A percentile compares a stretch with the other conserved stretches of the same genome.
These are phyloP conservation scores for Ennomos fuscantarius DNA, from an alignment of 2,888 invertebrate species.

Conservation along the genomic window DNA sequence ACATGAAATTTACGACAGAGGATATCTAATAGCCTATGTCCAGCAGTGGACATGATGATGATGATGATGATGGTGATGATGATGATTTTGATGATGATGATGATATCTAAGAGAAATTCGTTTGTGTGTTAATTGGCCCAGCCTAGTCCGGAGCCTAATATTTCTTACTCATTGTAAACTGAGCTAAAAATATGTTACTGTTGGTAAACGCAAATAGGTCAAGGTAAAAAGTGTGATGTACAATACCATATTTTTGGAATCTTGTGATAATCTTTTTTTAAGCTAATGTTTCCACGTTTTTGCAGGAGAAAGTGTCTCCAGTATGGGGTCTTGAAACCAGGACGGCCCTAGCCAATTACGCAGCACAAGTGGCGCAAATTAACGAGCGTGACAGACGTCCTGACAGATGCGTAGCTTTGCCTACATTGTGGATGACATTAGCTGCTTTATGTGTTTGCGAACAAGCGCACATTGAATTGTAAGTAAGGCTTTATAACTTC, in stretches of 20 bases:
- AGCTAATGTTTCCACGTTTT: constrained; percentile 24
- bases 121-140: too few relatives aligned
- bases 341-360: constrained; percentile 94
- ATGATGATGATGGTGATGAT: too few relatives aligned
- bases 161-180: too few relatives aligned
- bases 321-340: constrained; percentile 95
- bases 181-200: too few relatives aligned
- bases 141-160: too few relatives aligned
- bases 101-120: too few relatives aligned
- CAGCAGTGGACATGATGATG: too few relatives aligned
- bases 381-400: constrained; percentile 91
- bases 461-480: constrained; percentile 93
- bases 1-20: too few relatives aligned
- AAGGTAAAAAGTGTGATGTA: too few relatives aligned
- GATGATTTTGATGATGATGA: too few relatives aligned
- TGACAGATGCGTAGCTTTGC: constrained; percentile 91
- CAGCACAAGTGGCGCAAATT: constrained; percentile 92
- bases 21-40: too few relatives aligned
- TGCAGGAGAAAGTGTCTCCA: constrained; percentile 92
- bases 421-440: constrained; percentile 96
- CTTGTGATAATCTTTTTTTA: neutral
- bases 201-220: too few relatives aligned
- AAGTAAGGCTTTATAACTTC: constrained; percentile 39
- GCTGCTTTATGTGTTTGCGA: constrained; percentile 97
- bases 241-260: neutral